phyloP scores from a whole-genome alignment of 2,113 vertebrate species.

The Chloropsis cyanopogon region DNA sequence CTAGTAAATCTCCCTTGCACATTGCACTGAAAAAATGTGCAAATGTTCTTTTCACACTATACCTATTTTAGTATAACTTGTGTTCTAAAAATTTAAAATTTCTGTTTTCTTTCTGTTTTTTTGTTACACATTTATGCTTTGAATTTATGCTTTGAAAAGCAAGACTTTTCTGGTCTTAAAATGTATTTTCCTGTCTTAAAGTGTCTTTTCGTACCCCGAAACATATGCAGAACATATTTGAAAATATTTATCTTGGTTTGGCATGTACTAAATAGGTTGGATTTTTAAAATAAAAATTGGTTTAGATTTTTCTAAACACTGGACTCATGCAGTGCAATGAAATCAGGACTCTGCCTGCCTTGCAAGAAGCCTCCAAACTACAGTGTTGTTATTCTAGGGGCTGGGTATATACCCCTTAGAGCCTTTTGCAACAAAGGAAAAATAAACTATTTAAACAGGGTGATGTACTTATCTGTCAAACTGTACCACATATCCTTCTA shows the following conservation, averaged over 20 bases:
- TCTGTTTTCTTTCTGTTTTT: background rate
- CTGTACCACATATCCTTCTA: background rate
- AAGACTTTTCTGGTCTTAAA: background rate
- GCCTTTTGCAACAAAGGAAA: background rate
- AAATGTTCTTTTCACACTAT: background rate
- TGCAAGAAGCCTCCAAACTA: background rate
- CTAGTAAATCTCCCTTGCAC: conserved; percentile 4
- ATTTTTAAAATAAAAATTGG: background rate
- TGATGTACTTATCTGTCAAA: background rate
- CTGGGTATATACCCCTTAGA: background rate
- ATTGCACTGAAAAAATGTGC: background rate
- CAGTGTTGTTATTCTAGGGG: background rate
- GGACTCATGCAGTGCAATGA: background rate
- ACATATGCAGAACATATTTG: background rate
- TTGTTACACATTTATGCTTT: background rate
- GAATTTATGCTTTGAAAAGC: background rate
- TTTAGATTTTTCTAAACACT: background rate
- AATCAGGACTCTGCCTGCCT: background rate
- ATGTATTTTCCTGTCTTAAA: background rate
- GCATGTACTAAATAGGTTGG: background rate
- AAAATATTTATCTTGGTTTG: background rate
- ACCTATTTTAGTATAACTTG: background rate
- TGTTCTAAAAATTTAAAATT: background rate
- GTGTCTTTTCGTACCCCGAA: background rate
- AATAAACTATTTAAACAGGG: background rate